Percentiles rank a stretch among this genome's conserved stretches.
Conservation (phyloP, 2,888 invertebrate genomes). For the Drymonia ruficornis region DNA sequence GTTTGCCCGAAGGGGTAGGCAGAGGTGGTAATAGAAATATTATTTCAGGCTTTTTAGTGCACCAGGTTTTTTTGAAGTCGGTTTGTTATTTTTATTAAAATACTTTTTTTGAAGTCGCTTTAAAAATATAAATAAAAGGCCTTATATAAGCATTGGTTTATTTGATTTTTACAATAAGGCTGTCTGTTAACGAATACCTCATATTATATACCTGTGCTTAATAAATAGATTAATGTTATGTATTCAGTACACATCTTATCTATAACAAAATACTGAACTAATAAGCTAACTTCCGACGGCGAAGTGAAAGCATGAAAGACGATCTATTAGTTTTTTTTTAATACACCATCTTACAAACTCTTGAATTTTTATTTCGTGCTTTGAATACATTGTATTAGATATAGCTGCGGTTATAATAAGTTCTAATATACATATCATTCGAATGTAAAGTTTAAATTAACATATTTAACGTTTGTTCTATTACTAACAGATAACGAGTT, state of each 20-base stretch:
- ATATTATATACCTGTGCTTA: constrained; percentile 32
- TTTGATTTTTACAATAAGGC: constrained; percentile 43
- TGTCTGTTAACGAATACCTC: constrained; percentile 32
- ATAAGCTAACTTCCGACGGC: constrained; percentile 15
- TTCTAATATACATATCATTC: constrained; percentile 32
- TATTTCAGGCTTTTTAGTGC: too few relatives aligned
- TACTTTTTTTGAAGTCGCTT: too few relatives aligned
- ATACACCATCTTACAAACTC: background rate
- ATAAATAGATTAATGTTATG: constrained; percentile 30
- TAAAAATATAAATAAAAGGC: constrained; percentile 9
- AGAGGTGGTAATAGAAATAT: too few relatives aligned
- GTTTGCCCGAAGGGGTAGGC: too few relatives aligned
- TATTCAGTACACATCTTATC: background rate
- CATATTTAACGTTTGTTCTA: background rate
- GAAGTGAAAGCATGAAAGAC: constrained; percentile 9
- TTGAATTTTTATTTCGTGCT: constrained; percentile 10
- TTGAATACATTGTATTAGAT: constrained; percentile 7
- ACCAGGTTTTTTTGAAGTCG: too few relatives aligned
- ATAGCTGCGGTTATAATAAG: constrained; percentile 25
- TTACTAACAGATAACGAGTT: background rate
- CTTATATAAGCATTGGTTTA: constrained; percentile 35
- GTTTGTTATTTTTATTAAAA: too few relatives aligned
- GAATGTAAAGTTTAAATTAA: constrained; percentile 14
- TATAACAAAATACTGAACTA: constrained; percentile 15
- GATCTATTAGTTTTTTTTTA: background rate